phyloP scores from a whole-genome alignment of 2,888 invertebrate genomes.

The Spilosoma lubricipeda region DNA sequence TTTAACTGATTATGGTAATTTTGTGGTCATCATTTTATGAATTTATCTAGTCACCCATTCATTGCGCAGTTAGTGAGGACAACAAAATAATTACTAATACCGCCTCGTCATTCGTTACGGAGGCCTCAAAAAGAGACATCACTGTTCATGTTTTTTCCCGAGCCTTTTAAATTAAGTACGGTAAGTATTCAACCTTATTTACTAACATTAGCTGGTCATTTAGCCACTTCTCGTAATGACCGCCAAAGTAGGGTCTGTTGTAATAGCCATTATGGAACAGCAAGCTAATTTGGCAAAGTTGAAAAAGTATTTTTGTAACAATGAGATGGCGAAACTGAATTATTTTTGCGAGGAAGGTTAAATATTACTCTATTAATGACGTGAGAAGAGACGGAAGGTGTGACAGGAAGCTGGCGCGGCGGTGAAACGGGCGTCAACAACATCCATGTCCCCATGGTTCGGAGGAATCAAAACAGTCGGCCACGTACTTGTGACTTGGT shows the following conservation, averaged over 20 bases:
- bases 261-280: conserved; percentile 6
- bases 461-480: too few species aligned
- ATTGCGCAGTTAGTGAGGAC: not conserved
- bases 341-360: not conserved
- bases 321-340: not conserved
- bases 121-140: not conserved
- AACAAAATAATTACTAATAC: not conserved
- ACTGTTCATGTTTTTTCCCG: conserved; percentile 4
- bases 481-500: too few species aligned
- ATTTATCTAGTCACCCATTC: not conserved
- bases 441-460: too few species aligned
- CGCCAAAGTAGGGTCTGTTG: not conserved
- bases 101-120: not conserved
- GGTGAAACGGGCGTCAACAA: too few species aligned
- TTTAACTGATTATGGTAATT: too few species aligned
- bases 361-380: too few species aligned
- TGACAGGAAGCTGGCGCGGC: too few species aligned
- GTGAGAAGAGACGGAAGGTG: too few species aligned
- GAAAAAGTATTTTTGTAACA: not conserved
- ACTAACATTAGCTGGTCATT: conserved; percentile 21
- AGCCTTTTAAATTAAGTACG: not conserved
- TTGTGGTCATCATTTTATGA: too few species aligned
- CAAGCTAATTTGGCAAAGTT: not conserved
- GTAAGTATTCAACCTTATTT: conserved; percentile 14
- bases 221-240: conserved; percentile 16